A percentile compares a stretch with the other conserved stretches of the same genome.
Evolutionary conservation across 2,888 invertebrate species (phyloP).

Genomic region (Corbicula japonica): DNA sequence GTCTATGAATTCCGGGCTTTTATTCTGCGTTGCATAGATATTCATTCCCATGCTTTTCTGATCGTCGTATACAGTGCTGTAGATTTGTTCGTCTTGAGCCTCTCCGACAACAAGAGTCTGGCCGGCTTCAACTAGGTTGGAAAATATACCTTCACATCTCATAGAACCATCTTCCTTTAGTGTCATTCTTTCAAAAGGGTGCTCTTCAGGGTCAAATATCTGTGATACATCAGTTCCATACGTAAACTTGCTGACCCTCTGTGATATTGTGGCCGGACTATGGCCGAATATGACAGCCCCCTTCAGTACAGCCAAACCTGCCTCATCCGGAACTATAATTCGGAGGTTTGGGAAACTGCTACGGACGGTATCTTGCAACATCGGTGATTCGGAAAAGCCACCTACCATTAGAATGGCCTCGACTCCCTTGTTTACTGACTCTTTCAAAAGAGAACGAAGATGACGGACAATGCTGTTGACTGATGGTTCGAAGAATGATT

Average conservation of each 20-base stretch:
- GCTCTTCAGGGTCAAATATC: conserved; percentile 5
- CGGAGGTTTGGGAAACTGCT: neutral
- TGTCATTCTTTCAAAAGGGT: conserved; percentile 28
- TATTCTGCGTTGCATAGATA: conserved; percentile 37
- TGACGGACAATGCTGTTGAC: conserved; percentile 35
- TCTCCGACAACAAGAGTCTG: conserved; percentile 48
- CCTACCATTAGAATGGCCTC: conserved; percentile 51
- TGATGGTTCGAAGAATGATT: conserved; percentile 33
- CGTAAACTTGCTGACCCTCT: conserved; percentile 39
- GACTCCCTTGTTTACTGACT: conserved; percentile 16
- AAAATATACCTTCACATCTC: conserved; percentile 50
- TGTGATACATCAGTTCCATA: conserved; percentile 16
- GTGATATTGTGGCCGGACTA: conserved; percentile 20
- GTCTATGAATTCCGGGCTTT: conserved; percentile 47
- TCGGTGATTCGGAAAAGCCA: conserved; percentile 44
- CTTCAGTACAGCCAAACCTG: conserved; percentile 39
- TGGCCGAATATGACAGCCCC: conserved; percentile 45
- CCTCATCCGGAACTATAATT: conserved; percentile 33
- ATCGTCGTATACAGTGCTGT: conserved; percentile 14
- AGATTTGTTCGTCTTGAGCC: conserved; percentile 38
- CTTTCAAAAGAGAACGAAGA: conserved; percentile 23
- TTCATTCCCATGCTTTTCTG: conserved; percentile 43
- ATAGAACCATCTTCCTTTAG: conserved; percentile 36
- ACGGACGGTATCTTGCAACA: conserved; percentile 27
- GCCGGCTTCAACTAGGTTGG: conserved; percentile 48